Evolutionary conservation across 2,888 invertebrate genomes (phyloP).

Genomic region (Melinopterus prodromus): DNA sequence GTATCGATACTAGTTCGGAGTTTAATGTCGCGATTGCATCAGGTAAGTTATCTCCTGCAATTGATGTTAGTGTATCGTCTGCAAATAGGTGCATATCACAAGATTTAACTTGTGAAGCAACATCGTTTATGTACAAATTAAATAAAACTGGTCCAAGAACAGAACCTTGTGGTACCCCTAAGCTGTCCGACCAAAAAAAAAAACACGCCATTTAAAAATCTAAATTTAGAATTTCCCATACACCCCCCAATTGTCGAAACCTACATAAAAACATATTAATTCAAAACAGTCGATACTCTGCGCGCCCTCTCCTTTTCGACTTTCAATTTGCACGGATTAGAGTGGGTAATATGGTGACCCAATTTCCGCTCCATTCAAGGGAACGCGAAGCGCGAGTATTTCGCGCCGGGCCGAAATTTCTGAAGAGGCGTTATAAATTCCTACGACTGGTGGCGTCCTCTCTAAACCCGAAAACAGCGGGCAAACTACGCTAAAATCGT

Average conservation of each 20-base stretch:
- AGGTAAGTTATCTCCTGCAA: too few species aligned
- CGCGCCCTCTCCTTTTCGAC: neutral
- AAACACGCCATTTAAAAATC: too few species aligned
- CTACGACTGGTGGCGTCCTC: neutral
- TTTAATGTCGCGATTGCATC: too few species aligned
- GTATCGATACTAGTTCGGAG: too few species aligned
- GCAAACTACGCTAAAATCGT: neutral
- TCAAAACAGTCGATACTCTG: neutral
- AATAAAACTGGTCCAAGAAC: too few species aligned
- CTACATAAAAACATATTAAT: neutral
- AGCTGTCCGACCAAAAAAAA: too few species aligned
- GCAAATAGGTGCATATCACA: too few species aligned
- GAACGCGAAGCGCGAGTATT: neutral
- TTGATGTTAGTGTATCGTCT: too few species aligned
- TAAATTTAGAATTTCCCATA: neutral
- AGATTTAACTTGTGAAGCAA: too few species aligned
- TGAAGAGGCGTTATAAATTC: slow-evolving; percentile 4
- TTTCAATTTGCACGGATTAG: neutral
- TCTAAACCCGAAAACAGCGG: neutral
- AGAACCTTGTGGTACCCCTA: too few species aligned
- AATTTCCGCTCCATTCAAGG: neutral
- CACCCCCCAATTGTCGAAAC: neutral
- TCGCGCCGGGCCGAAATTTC: neutral
- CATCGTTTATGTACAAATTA: too few species aligned
- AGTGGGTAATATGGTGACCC: neutral